Evolutionary conservation across 1,140 invertebrate species (phyloP).

Genomic region (Brachionus asplanchnoidis): DNA sequence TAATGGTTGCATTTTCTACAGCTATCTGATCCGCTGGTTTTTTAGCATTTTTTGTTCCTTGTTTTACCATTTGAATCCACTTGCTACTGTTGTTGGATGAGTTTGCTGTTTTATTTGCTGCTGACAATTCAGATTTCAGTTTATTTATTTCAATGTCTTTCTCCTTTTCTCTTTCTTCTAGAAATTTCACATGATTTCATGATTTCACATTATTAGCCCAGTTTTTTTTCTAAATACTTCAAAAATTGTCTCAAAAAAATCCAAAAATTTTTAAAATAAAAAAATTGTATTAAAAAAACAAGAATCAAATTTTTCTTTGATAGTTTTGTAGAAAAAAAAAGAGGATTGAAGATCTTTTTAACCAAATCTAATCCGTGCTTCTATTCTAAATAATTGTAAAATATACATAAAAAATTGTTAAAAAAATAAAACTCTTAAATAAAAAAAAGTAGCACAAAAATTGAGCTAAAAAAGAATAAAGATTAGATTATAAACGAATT

Average conservation of each 20-base stretch:
- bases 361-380: not conserved
- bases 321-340: not conserved
- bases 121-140: no score
- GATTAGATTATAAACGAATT: not conserved
- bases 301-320: not conserved
- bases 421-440: not conserved
- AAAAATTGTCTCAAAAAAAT: not conserved
- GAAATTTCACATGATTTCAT: no score
- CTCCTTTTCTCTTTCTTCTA: no score
- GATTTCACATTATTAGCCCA: no score
- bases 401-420: not conserved
- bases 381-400: not conserved
- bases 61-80: no score
- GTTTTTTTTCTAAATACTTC: no score
- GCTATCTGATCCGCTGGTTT: no score
- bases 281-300: not conserved
- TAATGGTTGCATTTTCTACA: no score
- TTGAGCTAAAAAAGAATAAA: conserved; percentile 2
- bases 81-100: no score
- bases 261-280: not conserved
- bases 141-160: no score
- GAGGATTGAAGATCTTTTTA: not conserved
- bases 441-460: conserved; percentile 19
- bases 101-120: no score
- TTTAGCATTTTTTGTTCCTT: no score